phyloP scores from a whole-genome alignment of 2,113 vertebrate species.

The Syngnathoides biaculeatus region DNA sequence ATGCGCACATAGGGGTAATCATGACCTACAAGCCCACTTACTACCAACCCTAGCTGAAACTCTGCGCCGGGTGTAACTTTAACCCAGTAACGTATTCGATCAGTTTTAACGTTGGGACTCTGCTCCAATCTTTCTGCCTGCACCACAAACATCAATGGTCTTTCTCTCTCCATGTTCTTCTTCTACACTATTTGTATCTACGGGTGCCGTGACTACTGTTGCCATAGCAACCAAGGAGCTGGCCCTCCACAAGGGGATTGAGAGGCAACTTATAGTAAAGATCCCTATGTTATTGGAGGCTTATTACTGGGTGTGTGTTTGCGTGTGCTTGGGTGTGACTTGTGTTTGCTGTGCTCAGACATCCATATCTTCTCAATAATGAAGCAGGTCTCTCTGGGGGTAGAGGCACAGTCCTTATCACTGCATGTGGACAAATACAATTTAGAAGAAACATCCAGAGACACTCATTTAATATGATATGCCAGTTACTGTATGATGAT shows the following conservation, averaged over 20 bases:
- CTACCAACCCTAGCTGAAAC: slow-evolving; percentile 44
- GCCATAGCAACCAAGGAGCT: slow-evolving; percentile 58
- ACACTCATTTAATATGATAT: not conserved
- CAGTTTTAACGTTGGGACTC: slow-evolving; percentile 45
- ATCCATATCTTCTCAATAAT: slow-evolving; percentile 29
- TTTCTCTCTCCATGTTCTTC: slow-evolving; percentile 30
- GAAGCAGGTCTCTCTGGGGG: slow-evolving; percentile 24
- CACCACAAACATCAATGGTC: slow-evolving; percentile 51
- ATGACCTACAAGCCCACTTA: slow-evolving; percentile 69
- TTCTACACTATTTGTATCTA: slow-evolving; percentile 42
- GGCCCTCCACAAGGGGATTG: slow-evolving; percentile 58
- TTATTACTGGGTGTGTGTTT: slow-evolving; percentile 53
- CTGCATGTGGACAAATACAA: slow-evolving; percentile 12
- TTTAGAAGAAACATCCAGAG: slow-evolving; percentile 13
- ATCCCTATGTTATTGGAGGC: slow-evolving; percentile 60
- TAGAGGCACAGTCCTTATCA: slow-evolving; percentile 3
- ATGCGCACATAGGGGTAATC: slow-evolving; percentile 35
- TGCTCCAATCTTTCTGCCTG: slow-evolving; percentile 50
- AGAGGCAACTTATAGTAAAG: slow-evolving; percentile 59
- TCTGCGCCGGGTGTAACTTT: slow-evolving; percentile 20
- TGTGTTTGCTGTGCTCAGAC: slow-evolving; percentile 46
- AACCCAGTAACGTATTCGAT: slow-evolving; percentile 36
- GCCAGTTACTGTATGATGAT: slow-evolving; percentile 8
- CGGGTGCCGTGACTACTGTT: slow-evolving; percentile 63
- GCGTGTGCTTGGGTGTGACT: slow-evolving; percentile 22